Conservation (phyloP, 2,888 invertebrate genomes). For the Hipparchia sbordonii region DNA sequence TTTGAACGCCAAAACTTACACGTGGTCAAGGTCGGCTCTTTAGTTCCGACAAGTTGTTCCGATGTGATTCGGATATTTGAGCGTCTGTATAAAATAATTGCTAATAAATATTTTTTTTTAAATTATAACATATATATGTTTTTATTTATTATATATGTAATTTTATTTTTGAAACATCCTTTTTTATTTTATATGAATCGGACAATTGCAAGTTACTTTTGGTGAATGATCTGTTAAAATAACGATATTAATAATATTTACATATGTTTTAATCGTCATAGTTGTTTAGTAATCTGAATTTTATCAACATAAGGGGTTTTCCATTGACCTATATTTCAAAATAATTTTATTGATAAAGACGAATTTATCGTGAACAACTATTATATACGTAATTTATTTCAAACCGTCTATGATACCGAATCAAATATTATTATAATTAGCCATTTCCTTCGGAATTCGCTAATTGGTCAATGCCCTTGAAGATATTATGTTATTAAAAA, state of each 20-base stretch:
- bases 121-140: no score
- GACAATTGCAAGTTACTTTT: no score
- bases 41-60: conserved; percentile 8
- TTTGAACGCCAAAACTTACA: conserved; percentile 45
- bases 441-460: conserved; percentile 19
- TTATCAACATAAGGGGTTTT: no score
- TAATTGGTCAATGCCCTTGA: conserved; percentile 29
- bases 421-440: conserved; percentile 5
- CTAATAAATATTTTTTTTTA: background rate
- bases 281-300: no score
- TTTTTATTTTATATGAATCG: no score
- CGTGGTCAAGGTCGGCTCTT: conserved; percentile 59
- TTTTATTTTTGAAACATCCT: no score
- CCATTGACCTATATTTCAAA: no score
- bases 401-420: conserved; percentile 3
- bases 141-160: no score
- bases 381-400: background rate
- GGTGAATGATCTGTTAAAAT: no score
- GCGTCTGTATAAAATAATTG: background rate
- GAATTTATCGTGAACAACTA: background rate
- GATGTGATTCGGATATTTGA: conserved; percentile 5
- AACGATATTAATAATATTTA: no score
- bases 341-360: no score
- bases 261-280: no score
- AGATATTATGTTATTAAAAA: conserved; percentile 16